phyloP scores from a whole-genome alignment of 2,797 vertebrate genomes.

The Heteromormyrus szaboi region DNA sequence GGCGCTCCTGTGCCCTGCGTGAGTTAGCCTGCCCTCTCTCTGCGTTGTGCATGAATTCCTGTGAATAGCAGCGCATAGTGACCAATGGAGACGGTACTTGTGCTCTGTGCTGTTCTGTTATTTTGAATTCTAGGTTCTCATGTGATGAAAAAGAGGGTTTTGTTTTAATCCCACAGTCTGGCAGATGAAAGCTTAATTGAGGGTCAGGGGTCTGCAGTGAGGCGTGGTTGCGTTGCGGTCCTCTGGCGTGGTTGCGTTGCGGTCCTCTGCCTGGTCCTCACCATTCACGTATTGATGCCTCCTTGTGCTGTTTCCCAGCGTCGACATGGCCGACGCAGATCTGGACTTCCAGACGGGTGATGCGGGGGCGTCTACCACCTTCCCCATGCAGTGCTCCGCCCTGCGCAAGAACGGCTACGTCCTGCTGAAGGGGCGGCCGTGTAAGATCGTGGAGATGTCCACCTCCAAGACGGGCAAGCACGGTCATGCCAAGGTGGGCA shows the following conservation, averaged over 20 bases:
- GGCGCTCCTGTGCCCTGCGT: neutral
- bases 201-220: neutral
- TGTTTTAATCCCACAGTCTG: neutral
- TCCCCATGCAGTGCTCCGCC: conserved; percentile 83
- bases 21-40: neutral
- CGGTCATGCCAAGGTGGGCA: conserved; percentile 78
- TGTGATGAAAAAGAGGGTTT: neutral
- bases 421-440: conserved; percentile 78
- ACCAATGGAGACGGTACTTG: neutral
- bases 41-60: neutral
- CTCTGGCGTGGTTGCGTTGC: too few species aligned
- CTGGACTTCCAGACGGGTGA: conserved; percentile 82
- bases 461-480: conserved; percentile 89
- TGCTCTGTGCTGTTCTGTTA: neutral
- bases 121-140: neutral
- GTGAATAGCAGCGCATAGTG: neutral
- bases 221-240: too few species aligned
- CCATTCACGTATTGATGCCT: too few species aligned
- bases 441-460: conserved; percentile 91
- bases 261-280: neutral
- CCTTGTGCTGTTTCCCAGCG: neutral
- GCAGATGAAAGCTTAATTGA: neutral
- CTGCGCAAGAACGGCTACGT: conserved; percentile 85
- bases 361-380: conserved; percentile 80
- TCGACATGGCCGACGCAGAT: conserved; percentile 68